Base-by-base conservation (phyloP, 1,140 invertebrate species). In the Drosophila neocordata region DNA sequence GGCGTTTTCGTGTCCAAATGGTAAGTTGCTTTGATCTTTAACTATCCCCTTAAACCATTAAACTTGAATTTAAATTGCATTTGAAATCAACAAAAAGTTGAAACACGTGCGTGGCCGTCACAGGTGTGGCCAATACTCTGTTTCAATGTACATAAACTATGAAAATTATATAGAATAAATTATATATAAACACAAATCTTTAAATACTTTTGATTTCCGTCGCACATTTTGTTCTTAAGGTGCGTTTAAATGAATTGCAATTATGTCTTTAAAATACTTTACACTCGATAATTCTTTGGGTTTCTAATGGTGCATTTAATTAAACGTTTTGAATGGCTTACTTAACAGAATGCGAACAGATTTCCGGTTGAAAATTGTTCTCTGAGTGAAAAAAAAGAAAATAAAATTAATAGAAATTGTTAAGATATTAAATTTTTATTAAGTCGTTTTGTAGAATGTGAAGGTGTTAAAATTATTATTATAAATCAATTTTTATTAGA, bases 1-100 rank as follows among this genome's bases (percentile, higher is more conserved):
- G 76, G 83, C 83, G 75, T 87, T 87, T 69, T 88, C 83, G 27
- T 87, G 83, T 73, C 83, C 83, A 71, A 87, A 88, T 88, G 83
- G 83, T 87, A 87, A 87, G 83, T 77, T 18, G 15, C 15, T 12
- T 11, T 11, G 34, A 15, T 38, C 35, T 34, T 58, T 38, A 34
- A 48, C 41, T 48, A 48, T 65, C 11, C 5, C 35, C 34, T 38
- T 13, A 38, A 56, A 18, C 18, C 58, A 74, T 71, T 53, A 68
- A 59, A 57, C 67, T 65, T 61, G 38, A 63, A 81, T 77, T 63
- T 31, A 48, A 64, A 71, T 62, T 83, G 73, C 65, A 75, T 59
- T 71, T 59, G 38, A 44, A 65, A 62, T 53, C 11, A 52, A 34
- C 12, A 52, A 57, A 15, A 38, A 53, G 22, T 11, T 56, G 8